Evolutionary conservation across 2,888 invertebrate genomes (phyloP).

Genomic region (Tinea semifulvella): DNA sequence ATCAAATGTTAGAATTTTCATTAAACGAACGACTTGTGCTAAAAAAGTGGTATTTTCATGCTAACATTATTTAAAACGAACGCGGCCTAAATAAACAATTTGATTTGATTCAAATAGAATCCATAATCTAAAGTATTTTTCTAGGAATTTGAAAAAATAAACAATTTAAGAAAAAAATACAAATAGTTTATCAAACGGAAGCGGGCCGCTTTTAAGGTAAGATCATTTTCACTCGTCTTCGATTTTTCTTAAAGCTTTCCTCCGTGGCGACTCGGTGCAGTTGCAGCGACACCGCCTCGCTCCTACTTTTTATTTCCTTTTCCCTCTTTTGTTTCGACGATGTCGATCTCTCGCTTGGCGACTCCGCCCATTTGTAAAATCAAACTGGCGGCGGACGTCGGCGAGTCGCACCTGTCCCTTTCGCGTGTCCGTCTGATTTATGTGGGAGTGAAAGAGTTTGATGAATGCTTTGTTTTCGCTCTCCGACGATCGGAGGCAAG

Average conservation of each 20-base stretch:
- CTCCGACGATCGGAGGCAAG: slow-evolving; percentile 39
- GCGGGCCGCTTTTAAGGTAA: slow-evolving; percentile 18
- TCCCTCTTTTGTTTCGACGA: slow-evolving; percentile 58
- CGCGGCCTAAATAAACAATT: too few relatives aligned
- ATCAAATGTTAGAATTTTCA: too few relatives aligned
- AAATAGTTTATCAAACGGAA: slow-evolving; percentile 16
- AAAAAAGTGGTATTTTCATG: too few relatives aligned
- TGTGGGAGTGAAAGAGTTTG: slow-evolving; percentile 64
- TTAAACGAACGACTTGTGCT: too few relatives aligned
- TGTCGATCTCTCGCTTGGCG: slow-evolving; percentile 56
- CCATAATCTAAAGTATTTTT: too few relatives aligned
- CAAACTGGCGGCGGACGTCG: slow-evolving; percentile 50
- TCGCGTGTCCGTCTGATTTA: slow-evolving; percentile 58
- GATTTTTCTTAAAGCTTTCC: slow-evolving; percentile 49
- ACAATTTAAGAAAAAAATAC: too few relatives aligned
- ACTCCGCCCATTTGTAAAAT: slow-evolving; percentile 66
- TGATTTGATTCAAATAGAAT: too few relatives aligned
- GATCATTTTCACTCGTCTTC: slow-evolving; percentile 24
- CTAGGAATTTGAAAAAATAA: too few relatives aligned
- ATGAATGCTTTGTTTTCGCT: slow-evolving; percentile 62
- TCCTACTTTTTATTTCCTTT: slow-evolving; percentile 51
- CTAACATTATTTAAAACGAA: too few relatives aligned
- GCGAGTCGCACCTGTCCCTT: slow-evolving; percentile 57
- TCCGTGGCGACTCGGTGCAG: slow-evolving; percentile 15
- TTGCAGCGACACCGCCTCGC: slow-evolving; percentile 27